Base-by-base conservation (phyloP, 2,113 vertebrate species). In the Malurus cyaneus region DNA sequence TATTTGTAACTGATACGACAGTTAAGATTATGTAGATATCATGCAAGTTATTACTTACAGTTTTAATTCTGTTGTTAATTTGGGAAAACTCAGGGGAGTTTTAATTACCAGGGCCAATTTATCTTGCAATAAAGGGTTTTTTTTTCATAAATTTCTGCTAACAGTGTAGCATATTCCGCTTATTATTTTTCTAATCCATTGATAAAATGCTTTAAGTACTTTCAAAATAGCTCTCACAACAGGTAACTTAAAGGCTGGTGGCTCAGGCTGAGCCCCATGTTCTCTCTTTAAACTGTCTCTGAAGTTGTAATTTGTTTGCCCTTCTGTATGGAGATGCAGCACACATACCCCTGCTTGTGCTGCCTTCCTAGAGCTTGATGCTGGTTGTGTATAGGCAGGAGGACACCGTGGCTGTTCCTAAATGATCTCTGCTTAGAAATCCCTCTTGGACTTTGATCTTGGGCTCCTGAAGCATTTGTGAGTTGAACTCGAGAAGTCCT, bases 21-120 rank as follows among this genome's bases (percentile, higher is more conserved):
- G 23, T 53, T 84, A 54, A 80, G 49, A 56, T 87, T 41, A 71
- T 44, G 19, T 44, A 56, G 56, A n/a, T 81, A 71, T 1, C 57
- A 8, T 36, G 6, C 28, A 67, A 39, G 25, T 41, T 92, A 41
- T 44, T 90, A 72, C 17, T 79, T 72, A 65, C 0, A 2, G 12
- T 18, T 94, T 94, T 93, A 92, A 92, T 94, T 76, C 28, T 12
- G 26, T 57, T 80, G 50, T 88, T 93, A 65, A 86, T 86, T 86
- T 86, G n/a, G 28, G 19, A 61, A 61, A 80, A 53, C 84, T 60
- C 36, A 15, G 13, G 53, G 31, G 50, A 61, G 25, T 57, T 62
- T 62, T 49, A 60, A 64, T 77, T 86, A 36, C 28, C 46, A 79
- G 13, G 50, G 57, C 2, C 15, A 56, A 8, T n/a, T 92, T 80